Evolutionary conservation across 1,140 invertebrate genomes (phyloP), one percentile per base, ranked within the genome.

Genomic region (Leptoteleia sp.): DNA sequence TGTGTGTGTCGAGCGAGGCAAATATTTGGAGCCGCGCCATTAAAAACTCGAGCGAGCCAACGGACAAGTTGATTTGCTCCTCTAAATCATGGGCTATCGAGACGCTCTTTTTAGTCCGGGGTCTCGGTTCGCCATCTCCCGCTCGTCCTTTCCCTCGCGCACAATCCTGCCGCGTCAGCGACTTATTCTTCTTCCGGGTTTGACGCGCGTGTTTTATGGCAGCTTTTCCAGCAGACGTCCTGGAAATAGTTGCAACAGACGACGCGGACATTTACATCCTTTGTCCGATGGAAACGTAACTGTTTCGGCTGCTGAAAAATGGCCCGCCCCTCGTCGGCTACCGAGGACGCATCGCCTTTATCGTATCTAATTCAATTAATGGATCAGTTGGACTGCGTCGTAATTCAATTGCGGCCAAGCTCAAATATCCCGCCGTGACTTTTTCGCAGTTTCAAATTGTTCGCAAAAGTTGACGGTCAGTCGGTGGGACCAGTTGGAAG

Each of bases 21-120:
- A 89, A 88, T 88, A 89, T 90, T 89, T 89, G 88, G 88, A 89
- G 83, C 82, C 82, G 81, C 81, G 88, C 88, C 88, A 90, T 86
- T 90, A 88, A 89, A 89, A 88, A 89, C 83, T 88, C 83, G 83
- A 84, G 81, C 87, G 81, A 87, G 87, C 88, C 87, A 89, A 86
- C 83, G 79, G 83, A 85, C 83, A 76, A 87, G 83, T 88, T 87
- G 88, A 89, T 89, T 89, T 89, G 87, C 88, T 89, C 85, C 81
- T 82, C 81, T 83, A 85, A 81, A 84, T 85, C 84, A 75, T 71
- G 81, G n/a, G 37, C 77, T 61, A 78, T 81, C 75, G 45, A 75
- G 64, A 22, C 70, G 38, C 47, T 72, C 67, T 65, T 65, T 50
- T 52, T 68, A 40, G 55, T 25, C 22, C 22, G 22, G 22, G 22